Evolutionary conservation across 2,888 invertebrate species (phyloP).

Genomic region (Polydrusus tereticollis): DNA sequence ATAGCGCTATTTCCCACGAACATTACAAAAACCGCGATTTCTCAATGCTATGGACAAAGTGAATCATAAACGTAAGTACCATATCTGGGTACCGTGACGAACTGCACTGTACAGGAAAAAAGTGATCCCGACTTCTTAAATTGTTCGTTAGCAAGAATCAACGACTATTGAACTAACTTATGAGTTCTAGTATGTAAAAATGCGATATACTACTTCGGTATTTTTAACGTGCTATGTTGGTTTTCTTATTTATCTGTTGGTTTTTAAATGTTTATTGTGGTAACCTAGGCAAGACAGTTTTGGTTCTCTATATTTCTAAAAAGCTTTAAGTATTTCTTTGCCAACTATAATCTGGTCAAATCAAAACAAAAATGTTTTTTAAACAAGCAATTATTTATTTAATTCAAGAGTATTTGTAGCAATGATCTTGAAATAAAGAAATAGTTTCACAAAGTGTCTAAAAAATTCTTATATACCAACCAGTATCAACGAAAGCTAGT

Average conservation of each 20-base stretch:
- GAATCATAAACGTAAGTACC: not conserved
- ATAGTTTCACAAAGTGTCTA: too few species aligned
- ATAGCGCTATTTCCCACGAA: not conserved
- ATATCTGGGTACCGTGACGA: not conserved
- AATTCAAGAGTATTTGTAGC: too few species aligned
- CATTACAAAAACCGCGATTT: not conserved
- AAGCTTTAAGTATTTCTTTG: not conserved
- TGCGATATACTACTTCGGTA: not conserved
- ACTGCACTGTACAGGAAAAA: conserved; percentile 16
- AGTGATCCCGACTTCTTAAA: conserved; percentile 8
- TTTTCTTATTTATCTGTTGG: not conserved
- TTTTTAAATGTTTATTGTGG: not conserved
- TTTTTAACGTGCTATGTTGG: not conserved
- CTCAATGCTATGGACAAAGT: not conserved
- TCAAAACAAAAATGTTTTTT: too few species aligned
- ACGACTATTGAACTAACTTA: conserved; percentile 22
- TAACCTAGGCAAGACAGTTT: not conserved
- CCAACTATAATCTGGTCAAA: not conserved
- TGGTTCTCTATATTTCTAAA: not conserved
- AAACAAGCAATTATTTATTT: too few species aligned
- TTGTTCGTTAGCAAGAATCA: conserved; percentile 20
- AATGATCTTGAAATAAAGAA: too few species aligned
- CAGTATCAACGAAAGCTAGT: too few species aligned
- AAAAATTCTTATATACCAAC: too few species aligned
- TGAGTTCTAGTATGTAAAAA: conserved; percentile 9